Percentiles rank a stretch among this genome's conserved stretches.
Evolutionary conservation across 2,797 vertebrate species (phyloP).

Genomic region (Eleutherodactylus coqui): DNA sequence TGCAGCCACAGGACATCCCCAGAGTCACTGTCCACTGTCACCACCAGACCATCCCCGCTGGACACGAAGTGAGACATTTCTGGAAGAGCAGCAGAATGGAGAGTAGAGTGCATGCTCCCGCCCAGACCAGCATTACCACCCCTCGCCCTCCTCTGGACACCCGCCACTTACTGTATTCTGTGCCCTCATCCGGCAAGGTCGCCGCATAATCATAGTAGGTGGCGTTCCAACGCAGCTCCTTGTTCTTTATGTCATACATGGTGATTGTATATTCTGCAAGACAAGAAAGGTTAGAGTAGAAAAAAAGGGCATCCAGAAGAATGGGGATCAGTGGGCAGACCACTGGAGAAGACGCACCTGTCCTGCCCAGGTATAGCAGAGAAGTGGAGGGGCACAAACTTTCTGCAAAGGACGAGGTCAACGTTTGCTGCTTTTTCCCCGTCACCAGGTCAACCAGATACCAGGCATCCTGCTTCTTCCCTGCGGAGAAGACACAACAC

Average conservation of each 20-base stretch:
- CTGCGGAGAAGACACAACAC: slow-evolving; percentile 71
- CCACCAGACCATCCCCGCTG: slow-evolving; percentile 95
- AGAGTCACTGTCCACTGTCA: slow-evolving; percentile 95
- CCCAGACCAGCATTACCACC: background rate
- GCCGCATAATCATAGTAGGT: slow-evolving; percentile 97
- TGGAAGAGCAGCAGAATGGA: slow-evolving; percentile 66
- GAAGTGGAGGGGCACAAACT: slow-evolving; percentile 93
- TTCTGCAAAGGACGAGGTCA: slow-evolving; percentile 94
- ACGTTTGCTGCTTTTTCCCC: slow-evolving; percentile 95
- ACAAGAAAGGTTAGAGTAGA: background rate
- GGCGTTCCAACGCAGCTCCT: slow-evolving; percentile 96
- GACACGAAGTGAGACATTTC: slow-evolving; percentile 97
- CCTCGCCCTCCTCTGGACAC: background rate
- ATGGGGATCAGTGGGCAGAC: background rate
- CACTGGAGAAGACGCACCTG: slow-evolving; percentile 71
- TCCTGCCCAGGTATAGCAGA: slow-evolving; percentile 94
- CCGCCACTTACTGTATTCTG: slow-evolving; percentile 88
- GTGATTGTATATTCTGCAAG: slow-evolving; percentile 92
- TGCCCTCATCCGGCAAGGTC: slow-evolving; percentile 88
- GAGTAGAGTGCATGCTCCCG: no score
- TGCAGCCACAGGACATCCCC: slow-evolving; percentile 95
- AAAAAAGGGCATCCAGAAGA: no score
- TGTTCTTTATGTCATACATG: slow-evolving; percentile 97
- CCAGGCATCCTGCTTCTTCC: slow-evolving; percentile 98
- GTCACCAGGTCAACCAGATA: slow-evolving; percentile 94